Percentiles rank a stretch among this genome's conserved stretches.
Conservation (phyloP, 2,797 vertebrate genomes). For the Clarias laeviceps region DNA sequence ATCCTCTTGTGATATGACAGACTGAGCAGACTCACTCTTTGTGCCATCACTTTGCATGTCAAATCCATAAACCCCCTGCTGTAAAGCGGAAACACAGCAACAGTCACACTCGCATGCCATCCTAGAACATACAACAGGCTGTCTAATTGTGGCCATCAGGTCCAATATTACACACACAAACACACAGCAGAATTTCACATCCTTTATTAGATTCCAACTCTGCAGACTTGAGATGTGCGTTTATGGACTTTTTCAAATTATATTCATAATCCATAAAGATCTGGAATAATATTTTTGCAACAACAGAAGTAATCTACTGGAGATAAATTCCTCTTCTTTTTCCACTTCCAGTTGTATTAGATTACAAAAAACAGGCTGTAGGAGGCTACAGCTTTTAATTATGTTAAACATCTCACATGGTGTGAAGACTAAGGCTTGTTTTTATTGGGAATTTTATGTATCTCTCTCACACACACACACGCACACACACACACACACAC, state of each 20-base stretch:
- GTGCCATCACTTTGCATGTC: constrained; percentile 42
- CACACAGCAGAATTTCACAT: constrained; percentile 1
- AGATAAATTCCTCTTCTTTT: background rate
- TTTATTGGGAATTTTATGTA: background rate
- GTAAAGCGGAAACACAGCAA: constrained; percentile 26
- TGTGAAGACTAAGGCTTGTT: background rate
- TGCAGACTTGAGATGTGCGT: background rate
- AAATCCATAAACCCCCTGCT: constrained; percentile 32
- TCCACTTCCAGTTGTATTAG: background rate
- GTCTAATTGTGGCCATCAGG: background rate
- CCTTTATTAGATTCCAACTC: background rate
- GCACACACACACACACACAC: background rate
- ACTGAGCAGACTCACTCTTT: constrained; percentile 26
- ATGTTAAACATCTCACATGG: background rate
- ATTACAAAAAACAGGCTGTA: background rate
- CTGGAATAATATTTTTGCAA: background rate
- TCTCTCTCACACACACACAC: background rate
- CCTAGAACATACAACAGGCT: constrained; percentile 3
- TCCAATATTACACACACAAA: background rate
- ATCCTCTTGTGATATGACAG: constrained; percentile 37
- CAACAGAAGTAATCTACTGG: background rate
- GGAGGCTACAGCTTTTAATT: background rate
- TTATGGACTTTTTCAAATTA: background rate
- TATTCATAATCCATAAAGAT: background rate
- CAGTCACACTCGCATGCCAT: constrained; percentile 18